Evolutionary conservation across 2,797 vertebrate genomes (phyloP), one percentile per base, ranked within the genome.

Genomic region (Alca torda): DNA sequence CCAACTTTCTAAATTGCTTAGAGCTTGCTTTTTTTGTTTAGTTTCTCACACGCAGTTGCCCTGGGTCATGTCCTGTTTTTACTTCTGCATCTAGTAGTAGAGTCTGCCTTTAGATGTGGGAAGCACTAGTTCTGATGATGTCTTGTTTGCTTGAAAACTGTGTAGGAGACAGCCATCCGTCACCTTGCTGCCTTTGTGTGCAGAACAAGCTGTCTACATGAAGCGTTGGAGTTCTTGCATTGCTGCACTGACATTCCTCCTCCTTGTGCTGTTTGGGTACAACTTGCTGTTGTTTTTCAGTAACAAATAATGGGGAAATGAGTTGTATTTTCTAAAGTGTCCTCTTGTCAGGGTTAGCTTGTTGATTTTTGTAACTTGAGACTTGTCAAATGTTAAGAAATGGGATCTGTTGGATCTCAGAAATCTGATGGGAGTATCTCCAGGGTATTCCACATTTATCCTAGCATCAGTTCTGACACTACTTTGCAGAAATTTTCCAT

Each of bases 1-100:
- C 51, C 39, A 96, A 68, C 89, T 83, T 94, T 92, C 45, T 77
- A 35, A 93, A 87, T 77, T 80, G 53, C 64, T 82, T 92, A 82
- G 56, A 77, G 25, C 35, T 60, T 4, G 9, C 2, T 9, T 51
- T 88, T 48, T 88, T 77, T 59, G 23, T 79, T 91, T 53, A 19
- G 51, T 67, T 90, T 94, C n/a, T 90, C 74, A 83, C 17, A 53
- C 0, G 0, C 26, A 61, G 30, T 81, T 91, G 73, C 51, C 53
- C 59, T 79, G 35, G 79, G 74, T 95, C 79, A 26, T 8, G 43
- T 85, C 57, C 76, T 87, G 59, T 1, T 92, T 96, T 94, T 84
- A 59, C 43, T 80, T 69, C 60, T 87, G 30, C 53, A 68, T 74
- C 70, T 87, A 61, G 41, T 39, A 63, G 31, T 33, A 30, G 14